A percentile compares a stretch with the other conserved stretches of the same genome.
Conservation (phyloP, 2,888 invertebrate species). For the Schizotus pectinicornis region DNA sequence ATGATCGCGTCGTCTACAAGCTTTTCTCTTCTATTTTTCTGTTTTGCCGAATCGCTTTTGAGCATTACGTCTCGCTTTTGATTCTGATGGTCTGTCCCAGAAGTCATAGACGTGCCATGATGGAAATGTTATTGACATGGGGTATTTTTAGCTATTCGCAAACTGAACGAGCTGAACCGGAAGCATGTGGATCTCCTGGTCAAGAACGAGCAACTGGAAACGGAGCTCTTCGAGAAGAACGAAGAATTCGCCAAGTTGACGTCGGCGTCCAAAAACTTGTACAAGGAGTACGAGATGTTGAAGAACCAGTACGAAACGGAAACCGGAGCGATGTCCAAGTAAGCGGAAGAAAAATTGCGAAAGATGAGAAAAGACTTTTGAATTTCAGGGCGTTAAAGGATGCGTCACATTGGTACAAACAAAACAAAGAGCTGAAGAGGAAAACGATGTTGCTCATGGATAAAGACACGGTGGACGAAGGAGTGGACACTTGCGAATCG, state of each 20-base stretch:
- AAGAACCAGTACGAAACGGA: constrained; percentile 78
- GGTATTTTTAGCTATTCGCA: constrained; percentile 64
- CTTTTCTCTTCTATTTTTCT: too few species aligned
- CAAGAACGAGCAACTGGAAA: constrained; percentile 66
- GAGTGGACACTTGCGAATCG: constrained; percentile 57
- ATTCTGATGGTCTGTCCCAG: too few species aligned
- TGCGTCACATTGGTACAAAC: constrained; percentile 77
- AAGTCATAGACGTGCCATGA: too few species aligned
- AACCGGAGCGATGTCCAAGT: constrained; percentile 75
- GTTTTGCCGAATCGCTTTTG: too few species aligned
- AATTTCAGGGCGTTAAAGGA: constrained; percentile 68
- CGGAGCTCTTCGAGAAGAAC: constrained; percentile 68
- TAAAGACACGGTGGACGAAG: constrained; percentile 64
- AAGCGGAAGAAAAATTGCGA: constrained; percentile 38
- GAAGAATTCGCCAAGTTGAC: constrained; percentile 66
- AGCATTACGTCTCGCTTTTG: too few species aligned
- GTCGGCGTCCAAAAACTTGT: constrained; percentile 73
- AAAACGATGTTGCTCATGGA: constrained; percentile 70
- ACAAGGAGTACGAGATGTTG: constrained; percentile 76
- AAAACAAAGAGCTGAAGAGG: constrained; percentile 75
- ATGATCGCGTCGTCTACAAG: too few species aligned
- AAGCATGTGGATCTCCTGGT: constrained; percentile 66
- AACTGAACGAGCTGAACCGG: constrained; percentile 68
- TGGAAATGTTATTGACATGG: constrained; percentile 5
- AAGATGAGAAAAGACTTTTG: constrained; percentile 11